phyloP scores from a whole-genome alignment of 1,140 invertebrate species.

The Drosophila ogumai region DNA sequence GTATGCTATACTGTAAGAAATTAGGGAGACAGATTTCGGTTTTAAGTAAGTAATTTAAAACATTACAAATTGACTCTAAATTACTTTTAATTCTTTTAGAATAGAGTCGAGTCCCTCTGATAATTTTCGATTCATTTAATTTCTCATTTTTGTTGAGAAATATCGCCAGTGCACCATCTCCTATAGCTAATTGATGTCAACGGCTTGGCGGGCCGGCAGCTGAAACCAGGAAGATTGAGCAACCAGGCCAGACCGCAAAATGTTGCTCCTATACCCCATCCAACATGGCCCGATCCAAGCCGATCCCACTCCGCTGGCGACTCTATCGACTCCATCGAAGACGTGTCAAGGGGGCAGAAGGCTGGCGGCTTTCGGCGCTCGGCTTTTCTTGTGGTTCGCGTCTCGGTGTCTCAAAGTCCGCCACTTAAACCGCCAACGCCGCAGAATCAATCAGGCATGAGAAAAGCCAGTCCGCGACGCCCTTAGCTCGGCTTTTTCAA shows the following conservation, averaged over 20 bases:
- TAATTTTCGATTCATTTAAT: background rate
- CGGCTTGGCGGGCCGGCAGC: conserved; percentile 50
- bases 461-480: conserved; percentile 9
- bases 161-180: background rate
- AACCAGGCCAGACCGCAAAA: conserved; percentile 69
- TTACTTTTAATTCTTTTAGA: background rate
- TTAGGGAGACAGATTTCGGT: background rate
- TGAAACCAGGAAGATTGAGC: conserved; percentile 79
- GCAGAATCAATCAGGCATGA: conserved; percentile 77
- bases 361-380: conserved; percentile 58
- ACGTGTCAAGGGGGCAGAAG: conserved; percentile 62
- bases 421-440: conserved; percentile 61
- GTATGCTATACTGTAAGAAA: conserved; percentile 17
- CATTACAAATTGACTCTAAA: background rate
- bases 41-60: background rate
- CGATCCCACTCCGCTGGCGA: conserved; percentile 18
- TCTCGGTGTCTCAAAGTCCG: conserved; percentile 42
- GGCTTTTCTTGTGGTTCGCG: conserved; percentile 52
- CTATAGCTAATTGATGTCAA: conserved; percentile 76
- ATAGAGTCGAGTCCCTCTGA: background rate
- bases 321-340: conserved; percentile 76
- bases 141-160: background rate
- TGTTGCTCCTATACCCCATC: conserved; percentile 27
- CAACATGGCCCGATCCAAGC: conserved; percentile 21
- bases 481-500: conserved; percentile 59